phyloP scores from a whole-genome alignment of 2,888 invertebrate species.

The Doris montereyensis region DNA sequence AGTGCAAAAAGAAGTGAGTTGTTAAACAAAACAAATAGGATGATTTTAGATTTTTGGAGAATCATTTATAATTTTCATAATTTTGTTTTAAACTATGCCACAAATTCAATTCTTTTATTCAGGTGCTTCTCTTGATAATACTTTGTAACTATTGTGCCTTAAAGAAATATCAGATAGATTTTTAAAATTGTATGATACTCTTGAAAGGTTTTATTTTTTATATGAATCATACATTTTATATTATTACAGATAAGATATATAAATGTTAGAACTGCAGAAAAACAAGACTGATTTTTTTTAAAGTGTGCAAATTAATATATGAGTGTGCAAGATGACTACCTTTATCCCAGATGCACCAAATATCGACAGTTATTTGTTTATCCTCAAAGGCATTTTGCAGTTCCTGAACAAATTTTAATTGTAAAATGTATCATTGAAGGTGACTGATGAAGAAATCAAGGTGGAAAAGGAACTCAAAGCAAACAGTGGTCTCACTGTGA shows the following conservation, averaged over 20 bases:
- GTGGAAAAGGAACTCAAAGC: slow-evolving; percentile 55
- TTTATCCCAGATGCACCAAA: too few species aligned
- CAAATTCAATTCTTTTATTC: too few species aligned
- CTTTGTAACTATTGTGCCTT: too few species aligned
- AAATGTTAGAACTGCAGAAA: too few species aligned
- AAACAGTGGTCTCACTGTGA: slow-evolving; percentile 51
- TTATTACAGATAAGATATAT: not conserved
- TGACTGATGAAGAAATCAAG: slow-evolving; percentile 60
- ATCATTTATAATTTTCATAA: not conserved
- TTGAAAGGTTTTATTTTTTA: not conserved
- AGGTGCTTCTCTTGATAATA: too few species aligned
- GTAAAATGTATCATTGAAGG: slow-evolving; percentile 45
- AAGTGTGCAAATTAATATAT: slow-evolving; percentile 3
- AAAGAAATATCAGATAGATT: too few species aligned
- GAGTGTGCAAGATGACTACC: too few species aligned
- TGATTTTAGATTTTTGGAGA: not conserved
- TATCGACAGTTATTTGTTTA: too few species aligned
- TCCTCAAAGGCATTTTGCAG: not conserved
- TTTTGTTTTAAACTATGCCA: too few species aligned
- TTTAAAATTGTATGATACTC: too few species aligned
- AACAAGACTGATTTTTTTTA: not conserved
- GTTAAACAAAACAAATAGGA: too few species aligned
- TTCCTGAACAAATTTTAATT: not conserved
- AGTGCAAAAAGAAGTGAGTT: slow-evolving; percentile 59
- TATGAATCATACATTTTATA: not conserved